Percentiles rank a stretch among this genome's conserved stretches.
These are phyloP conservation scores for Iselma pallidipennis DNA, from an alignment of 2,888 invertebrate genomes.

Conservation along the genomic window DNA sequence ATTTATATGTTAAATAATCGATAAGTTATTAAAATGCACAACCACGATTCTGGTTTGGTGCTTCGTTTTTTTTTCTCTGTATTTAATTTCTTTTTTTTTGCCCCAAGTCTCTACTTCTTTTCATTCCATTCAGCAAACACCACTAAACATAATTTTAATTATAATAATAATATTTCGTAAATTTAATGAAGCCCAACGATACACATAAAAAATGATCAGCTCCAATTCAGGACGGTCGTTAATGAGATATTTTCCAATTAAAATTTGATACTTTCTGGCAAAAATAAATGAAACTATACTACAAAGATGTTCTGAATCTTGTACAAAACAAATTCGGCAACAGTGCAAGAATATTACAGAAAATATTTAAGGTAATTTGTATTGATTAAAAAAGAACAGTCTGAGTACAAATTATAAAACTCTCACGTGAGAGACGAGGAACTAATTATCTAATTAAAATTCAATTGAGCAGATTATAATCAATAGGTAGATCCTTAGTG, in stretches of 20 bases:
- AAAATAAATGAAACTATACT: background rate
- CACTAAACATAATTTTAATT: conserved; percentile 34
- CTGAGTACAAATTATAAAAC: background rate
- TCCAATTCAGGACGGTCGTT: conserved; percentile 27
- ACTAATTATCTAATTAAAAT: conserved; percentile 9
- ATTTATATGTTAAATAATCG: conserved; percentile 45
- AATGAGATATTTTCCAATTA: conserved; percentile 36
- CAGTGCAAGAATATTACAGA: no score
- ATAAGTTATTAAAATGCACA: conserved; percentile 46
- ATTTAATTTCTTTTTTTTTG: background rate
- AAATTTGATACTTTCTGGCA: conserved; percentile 30
- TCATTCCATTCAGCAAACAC: conserved; percentile 31
- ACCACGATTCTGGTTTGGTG: conserved; percentile 37
- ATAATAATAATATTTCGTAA: conserved; percentile 35
- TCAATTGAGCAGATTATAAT: conserved; percentile 3
- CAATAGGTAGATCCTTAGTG: background rate
- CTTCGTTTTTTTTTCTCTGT: background rate
- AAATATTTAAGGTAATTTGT: background rate
- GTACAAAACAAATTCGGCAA: background rate
- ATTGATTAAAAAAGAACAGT: background rate
- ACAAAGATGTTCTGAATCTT: background rate
- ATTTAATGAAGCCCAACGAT: conserved; percentile 24
- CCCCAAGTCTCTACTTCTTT: background rate
- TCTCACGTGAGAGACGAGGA: conserved; percentile 2
- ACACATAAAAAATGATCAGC: background rate